Evolutionary conservation across 2,888 invertebrate species (phyloP).

Genomic region (Ptychoptera albimana): DNA sequence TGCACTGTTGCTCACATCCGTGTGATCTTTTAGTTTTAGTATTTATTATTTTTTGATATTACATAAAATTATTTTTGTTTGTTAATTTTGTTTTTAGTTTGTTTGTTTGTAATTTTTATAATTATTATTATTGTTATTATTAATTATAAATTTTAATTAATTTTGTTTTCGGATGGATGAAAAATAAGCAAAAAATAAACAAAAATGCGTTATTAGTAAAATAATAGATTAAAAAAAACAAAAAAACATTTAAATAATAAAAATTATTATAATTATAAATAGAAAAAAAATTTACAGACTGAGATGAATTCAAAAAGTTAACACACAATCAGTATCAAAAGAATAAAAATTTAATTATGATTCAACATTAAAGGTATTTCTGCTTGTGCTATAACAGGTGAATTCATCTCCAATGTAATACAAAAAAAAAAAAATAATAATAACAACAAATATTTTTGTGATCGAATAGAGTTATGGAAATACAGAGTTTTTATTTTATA

Average conservation of each 20-base stretch:
- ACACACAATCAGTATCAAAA: too few species aligned
- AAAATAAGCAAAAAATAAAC: constrained; percentile 8
- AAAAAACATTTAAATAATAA: not conserved
- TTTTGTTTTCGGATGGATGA: constrained; percentile 3
- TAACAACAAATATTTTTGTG: too few species aligned
- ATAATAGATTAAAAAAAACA: constrained; percentile 3
- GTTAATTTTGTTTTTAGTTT: constrained; percentile 1
- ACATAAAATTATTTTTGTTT: not conserved
- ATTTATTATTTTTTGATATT: not conserved
- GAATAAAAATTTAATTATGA: too few species aligned
- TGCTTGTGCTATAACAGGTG: too few species aligned
- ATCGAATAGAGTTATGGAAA: too few species aligned
- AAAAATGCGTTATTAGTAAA: constrained; percentile 6
- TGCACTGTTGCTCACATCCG: constrained; percentile 29
- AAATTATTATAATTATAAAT: too few species aligned
- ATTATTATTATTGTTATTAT: constrained; percentile 9
- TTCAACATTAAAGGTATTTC: too few species aligned
- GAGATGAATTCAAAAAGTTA: too few species aligned
- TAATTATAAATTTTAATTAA: not conserved
- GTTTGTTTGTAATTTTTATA: constrained; percentile 1
- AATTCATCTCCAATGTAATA: too few species aligned
- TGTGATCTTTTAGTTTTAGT: constrained; percentile 22
- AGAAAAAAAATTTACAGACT: too few species aligned
- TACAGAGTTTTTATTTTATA: too few species aligned
- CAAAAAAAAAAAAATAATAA: too few species aligned